Evolutionary conservation across 53 echinoderm and acorn worm genomes (phyloP), one percentile per base, ranked within the genome.

Genomic region (Echinometra lucunter): DNA sequence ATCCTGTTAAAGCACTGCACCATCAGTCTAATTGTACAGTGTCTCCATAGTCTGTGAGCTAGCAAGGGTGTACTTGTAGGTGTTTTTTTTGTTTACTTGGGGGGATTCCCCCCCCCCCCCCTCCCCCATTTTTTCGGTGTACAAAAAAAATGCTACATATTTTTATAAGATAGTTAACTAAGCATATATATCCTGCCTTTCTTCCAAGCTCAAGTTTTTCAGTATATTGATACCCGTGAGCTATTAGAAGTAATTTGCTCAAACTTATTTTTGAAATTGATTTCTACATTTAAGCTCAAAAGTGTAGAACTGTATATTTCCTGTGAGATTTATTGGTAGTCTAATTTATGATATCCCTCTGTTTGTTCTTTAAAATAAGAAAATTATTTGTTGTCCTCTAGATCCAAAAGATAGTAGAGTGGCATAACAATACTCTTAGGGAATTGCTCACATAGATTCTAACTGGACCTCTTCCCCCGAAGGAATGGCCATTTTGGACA

Each of bases 171-270:
- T 40, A 78, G 19, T 40, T 10, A 40, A 8, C 4, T 40, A 40
- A 78, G 42, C 42, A 21, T 78, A 78, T 78, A 12, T 72, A 34
- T 72, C 72, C 38, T 38, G 38, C 38, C 78, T 38, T 78, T 78
- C 40, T 37, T 38, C 21, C 78, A 38, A 19, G 15, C 34, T 69
- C 25, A 69, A 32, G 11, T 69, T 78, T 40, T 78, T 78, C 38
- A 78, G 78, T 78, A n/a, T n/a, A 78, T 78, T 78, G 19, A 63
- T 63, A 69, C 78, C 35, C 4, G 16, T 72, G n/a, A n/a, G n/a
- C n/a, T n/a, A n/a, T n/a, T n/a, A n/a, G n/a, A n/a, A n/a, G n/a
- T n/a, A n/a, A 72, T 35, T 25, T 63, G 25, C 63, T 25, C 5
- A 25, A 63, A 5, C 25, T 63, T 69, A 12, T 69, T 32, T 32